phyloP scores from a whole-genome alignment of 2,888 invertebrate species.

The Cephus sareptanus region DNA sequence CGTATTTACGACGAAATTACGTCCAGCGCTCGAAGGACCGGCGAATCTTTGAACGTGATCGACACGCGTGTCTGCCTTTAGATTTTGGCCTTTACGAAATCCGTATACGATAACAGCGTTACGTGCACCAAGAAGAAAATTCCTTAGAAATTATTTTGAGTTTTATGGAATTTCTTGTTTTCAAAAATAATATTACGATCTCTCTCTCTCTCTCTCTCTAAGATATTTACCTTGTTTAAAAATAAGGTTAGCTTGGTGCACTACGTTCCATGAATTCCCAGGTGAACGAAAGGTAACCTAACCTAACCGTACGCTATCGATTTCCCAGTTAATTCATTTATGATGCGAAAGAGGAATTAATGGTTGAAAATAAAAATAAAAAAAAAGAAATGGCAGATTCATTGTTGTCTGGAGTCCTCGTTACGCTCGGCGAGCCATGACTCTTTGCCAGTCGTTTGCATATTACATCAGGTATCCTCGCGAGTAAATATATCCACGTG shows the following conservation, averaged over 20 bases:
- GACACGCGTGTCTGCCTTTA: neutral
- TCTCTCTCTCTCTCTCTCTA: neutral
- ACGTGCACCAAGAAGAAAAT: neutral
- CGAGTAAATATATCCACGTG: neutral
- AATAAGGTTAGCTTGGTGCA: neutral
- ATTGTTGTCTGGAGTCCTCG: constrained; percentile 44
- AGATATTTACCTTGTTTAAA: neutral
- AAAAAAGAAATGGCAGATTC: constrained; percentile 41
- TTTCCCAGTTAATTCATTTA: neutral
- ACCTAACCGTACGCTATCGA: neutral
- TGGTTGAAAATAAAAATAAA: constrained; percentile 37
- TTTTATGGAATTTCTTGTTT: neutral
- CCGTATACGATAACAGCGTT: neutral
- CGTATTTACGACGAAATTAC: neutral
- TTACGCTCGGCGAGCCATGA: constrained; percentile 43
- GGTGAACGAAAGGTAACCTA: neutral
- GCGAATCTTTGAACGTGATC: neutral
- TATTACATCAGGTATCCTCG: neutral
- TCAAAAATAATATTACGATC: neutral
- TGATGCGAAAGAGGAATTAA: constrained; percentile 29
- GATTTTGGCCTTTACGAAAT: neutral
- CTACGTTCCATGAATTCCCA: neutral
- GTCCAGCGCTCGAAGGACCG: neutral
- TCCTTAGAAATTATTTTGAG: neutral
- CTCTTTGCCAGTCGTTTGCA: constrained; percentile 21